Evolutionary conservation across 1,140 invertebrate species (phyloP).

Genomic region (Sitophilus oryzae): DNA sequence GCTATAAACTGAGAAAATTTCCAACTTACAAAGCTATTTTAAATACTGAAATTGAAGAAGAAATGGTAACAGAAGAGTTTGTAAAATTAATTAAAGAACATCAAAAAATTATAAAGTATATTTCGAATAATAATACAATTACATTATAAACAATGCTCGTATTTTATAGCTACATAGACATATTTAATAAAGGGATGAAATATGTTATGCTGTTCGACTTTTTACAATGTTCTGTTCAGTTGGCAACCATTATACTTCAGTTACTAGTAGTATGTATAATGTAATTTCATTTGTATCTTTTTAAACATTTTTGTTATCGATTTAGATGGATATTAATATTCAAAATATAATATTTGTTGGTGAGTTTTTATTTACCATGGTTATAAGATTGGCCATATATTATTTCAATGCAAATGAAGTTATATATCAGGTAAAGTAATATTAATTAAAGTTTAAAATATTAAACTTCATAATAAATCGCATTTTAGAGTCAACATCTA

Average conservation of each 20-base stretch:
- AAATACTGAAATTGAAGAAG: not conserved
- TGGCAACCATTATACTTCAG: slow-evolving; percentile 16
- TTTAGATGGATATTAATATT: slow-evolving; percentile 18
- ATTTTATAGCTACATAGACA: slow-evolving; percentile 14
- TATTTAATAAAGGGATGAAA: slow-evolving; percentile 19
- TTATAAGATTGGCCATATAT: slow-evolving; percentile 18
- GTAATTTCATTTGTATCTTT: not conserved
- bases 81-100: slow-evolving; percentile 12
- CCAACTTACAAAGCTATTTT: not conserved
- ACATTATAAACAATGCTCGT: not conserved
- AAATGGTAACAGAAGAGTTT: not conserved
- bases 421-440: slow-evolving; percentile 13
- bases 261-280: slow-evolving; percentile 15
- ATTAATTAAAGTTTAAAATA: not conserved
- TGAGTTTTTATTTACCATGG: slow-evolving; percentile 18
- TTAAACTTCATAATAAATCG: not conserved
- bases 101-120: slow-evolving; percentile 17
- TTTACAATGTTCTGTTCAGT: slow-evolving; percentile 19
- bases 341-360: slow-evolving; percentile 17
- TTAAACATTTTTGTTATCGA: not conserved
- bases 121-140: no score
- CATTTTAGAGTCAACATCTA: slow-evolving; percentile 14
- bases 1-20: slow-evolving; percentile 11
- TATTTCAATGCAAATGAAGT: slow-evolving; percentile 20
- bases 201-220: slow-evolving; percentile 24